Base-by-base conservation (phyloP, 2,113 vertebrate genomes). In the Columbina picui region DNA sequence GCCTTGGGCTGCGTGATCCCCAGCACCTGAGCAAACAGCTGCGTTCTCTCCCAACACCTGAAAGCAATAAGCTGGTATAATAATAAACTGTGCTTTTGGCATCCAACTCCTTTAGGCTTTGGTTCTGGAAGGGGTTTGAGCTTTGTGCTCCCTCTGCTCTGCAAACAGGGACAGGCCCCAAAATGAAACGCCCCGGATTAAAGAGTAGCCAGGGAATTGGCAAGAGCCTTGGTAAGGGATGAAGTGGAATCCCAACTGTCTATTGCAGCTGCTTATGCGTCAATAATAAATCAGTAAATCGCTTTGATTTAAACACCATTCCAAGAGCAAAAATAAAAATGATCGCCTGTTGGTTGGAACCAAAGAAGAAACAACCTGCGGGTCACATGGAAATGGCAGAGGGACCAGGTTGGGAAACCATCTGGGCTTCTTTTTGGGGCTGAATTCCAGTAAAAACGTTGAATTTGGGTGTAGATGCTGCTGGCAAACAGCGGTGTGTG, bases 381-480 rank as follows among this genome's bases (percentile, higher is more conserved):
- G 26, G 22, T 34, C 10, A 29, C 50, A 49, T 9, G 7, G 34
- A 25, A 34, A 12, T 1, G 15, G 10, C 27, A 29, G 9, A n/a
- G 19, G 12, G 34, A 30, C 25, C 34, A 59, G 25, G 4, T 30
- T 41, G 52, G 43, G 16, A 57, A 25, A 68, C 29, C 52, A 57
- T 15, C 61, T 18, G 41, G 29, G 29, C 30, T 50, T 41, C 61
- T 67, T 76, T 56, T 29, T n/a, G 19, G 41, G 41, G 41, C 41
- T 43, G 43, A 18, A 43, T 43, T 43, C 43, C 43, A 43, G 14
- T 18, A 14, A 12, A 25, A 20, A 9, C 2, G 7, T 8, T 4
- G 29, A 11, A 6, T 57, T 9, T 34, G 50, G 6, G n/a, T 5
- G 8, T 1, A 29, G 43, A 8, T 7, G 5, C n/a, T 7, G 32